Percentiles rank a stretch among this genome's conserved stretches.
These are phyloP conservation scores for Cyphotilapia sp. DNA, from an alignment of 2,113 vertebrate species.

Conservation along the genomic window DNA sequence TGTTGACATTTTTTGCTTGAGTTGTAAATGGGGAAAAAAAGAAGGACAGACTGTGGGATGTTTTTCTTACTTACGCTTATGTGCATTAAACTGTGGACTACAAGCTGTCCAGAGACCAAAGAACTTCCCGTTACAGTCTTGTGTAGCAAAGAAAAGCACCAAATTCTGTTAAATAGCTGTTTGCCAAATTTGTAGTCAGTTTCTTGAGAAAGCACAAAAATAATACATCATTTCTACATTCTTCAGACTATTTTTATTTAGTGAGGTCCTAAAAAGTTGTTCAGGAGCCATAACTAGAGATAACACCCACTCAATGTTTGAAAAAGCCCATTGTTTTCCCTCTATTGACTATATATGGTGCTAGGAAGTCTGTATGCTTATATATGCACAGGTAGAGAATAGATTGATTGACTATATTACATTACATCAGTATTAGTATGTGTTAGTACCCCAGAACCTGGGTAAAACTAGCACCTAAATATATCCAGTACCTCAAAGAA, in stretches of 20 bases:
- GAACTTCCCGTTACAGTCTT: background rate
- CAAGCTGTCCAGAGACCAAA: background rate
- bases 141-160: background rate
- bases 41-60: background rate
- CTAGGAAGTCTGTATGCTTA: background rate
- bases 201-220: background rate
- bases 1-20: background rate
- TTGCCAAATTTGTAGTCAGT: fast-evolving
- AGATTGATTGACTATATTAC: background rate
- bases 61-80: background rate
- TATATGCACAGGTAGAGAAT: background rate
- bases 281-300: background rate
- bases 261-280: background rate
- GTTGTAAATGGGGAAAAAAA: fast-evolving
- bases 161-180: background rate
- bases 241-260: background rate
- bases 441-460: background rate
- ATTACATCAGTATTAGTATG: background rate
- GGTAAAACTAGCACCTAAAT: background rate
- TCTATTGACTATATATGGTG: background rate
- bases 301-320: background rate
- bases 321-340: background rate
- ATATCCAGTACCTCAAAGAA: background rate
- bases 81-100: background rate
- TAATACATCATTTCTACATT: background rate